Base-by-base conservation (phyloP, 2,113 vertebrate genomes). In the Macroglossus sobrinus region DNA sequence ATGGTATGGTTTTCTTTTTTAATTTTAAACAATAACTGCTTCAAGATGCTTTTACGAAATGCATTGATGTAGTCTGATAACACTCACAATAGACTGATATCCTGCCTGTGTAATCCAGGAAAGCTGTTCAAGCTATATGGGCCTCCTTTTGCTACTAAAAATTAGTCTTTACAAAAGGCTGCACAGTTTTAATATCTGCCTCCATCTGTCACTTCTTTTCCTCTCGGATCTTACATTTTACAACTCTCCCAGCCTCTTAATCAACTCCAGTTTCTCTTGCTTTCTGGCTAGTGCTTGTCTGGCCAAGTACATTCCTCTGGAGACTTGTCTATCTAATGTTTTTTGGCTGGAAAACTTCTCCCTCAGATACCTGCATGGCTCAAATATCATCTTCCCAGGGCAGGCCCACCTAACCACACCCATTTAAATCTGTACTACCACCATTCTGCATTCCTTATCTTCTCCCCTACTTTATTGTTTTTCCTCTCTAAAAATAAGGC, bases 51-150 rank as follows among this genome's bases (percentile, higher is more conserved):
- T 76, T 76, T 50, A 33, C 2, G 21, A 94, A 84, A 82, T 69
- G 40, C n/a, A 68, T 86, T 53, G 14, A 26, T 8, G 3, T 24
- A 55, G 33, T 11, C 45, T 75, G 47, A 35, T 68, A 43, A 87
- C 0, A 61, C 2, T 47, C 63, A 55, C 7, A 35, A 33, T 3
- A 22, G 3, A 53, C 15, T 1, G 6, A 59, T 6, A 53, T 8
- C 9, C n/a, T 63, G 8, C 24, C 81, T 74, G 8, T 30, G n/a
- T 74, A n/a, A 76, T 53, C n/a, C 22, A 12, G 38, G 33, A 76
- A 35, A 89, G 7, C 43, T 79, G 38, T 81, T 72, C 68, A 79
- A 87, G 28, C 10, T 35, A 3, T 0, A 0, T 43, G 43, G 15
- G 13, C 15, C 50, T 71, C 57, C 30, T 5, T 80, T 84, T 86